These are phyloP conservation scores for Drosophila prosaltans DNA, from an alignment of 1,140 invertebrate genomes.

Conservation along the genomic window DNA sequence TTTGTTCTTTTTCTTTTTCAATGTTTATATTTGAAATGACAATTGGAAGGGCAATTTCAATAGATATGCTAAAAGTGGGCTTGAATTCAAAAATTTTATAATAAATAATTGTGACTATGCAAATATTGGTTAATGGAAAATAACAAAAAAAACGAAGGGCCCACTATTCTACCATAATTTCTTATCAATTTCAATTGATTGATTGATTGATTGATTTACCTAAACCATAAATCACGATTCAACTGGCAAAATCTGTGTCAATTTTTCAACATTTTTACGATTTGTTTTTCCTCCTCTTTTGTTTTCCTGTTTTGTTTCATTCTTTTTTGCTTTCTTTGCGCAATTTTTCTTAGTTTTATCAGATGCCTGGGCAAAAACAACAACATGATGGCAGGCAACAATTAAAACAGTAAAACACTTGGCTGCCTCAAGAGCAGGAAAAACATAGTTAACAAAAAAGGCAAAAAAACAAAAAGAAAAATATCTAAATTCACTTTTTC, in stretches of 20 bases:
- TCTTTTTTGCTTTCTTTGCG: background rate
- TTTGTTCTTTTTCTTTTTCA: too few relatives aligned
- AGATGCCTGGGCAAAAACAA: conserved; percentile 35
- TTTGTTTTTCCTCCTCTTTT: conserved; percentile 22
- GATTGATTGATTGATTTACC: conserved; percentile 52
- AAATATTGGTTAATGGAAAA: background rate
- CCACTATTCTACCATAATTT: background rate
- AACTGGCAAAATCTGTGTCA: conserved; percentile 12
- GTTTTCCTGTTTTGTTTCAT: conserved; percentile 3
- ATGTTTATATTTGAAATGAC: too few relatives aligned
- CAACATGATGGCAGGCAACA: conserved; percentile 57
- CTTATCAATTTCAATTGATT: conserved; percentile 24
- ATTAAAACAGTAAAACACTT: conserved; percentile 67
- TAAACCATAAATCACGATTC: conserved; percentile 46
- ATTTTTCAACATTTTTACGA: conserved; percentile 26
- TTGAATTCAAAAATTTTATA: too few relatives aligned
- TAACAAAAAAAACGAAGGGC: background rate
- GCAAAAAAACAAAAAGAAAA: conserved; percentile 27
- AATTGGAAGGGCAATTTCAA: too few relatives aligned
- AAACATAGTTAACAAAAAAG: conserved; percentile 38
- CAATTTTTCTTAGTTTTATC: conserved; percentile 44
- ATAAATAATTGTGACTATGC: background rate
- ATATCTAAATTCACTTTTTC: background rate
- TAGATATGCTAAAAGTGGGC: too few relatives aligned
- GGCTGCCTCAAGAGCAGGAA: conserved; percentile 49